phyloP scores from a whole-genome alignment of 2,113 vertebrate species.

The Pan paniscus region DNA sequence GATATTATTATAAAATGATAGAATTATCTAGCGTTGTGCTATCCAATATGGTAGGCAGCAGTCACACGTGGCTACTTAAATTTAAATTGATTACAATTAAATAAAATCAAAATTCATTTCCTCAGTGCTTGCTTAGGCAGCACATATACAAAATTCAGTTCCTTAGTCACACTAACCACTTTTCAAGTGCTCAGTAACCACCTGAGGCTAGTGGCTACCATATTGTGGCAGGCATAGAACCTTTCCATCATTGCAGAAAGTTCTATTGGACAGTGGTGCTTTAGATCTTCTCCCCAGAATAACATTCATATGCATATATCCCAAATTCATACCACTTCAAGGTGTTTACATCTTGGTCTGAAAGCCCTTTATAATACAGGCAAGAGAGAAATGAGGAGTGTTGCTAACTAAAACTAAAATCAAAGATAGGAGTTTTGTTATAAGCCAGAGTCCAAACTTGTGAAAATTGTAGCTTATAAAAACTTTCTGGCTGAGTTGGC shows the following conservation, averaged over 20 bases:
- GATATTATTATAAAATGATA: neutral
- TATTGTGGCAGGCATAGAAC: neutral
- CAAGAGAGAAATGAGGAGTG: neutral
- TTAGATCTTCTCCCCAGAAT: neutral
- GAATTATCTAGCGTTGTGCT: neutral
- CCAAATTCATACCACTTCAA: neutral
- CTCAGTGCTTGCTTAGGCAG: neutral
- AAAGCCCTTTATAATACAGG: neutral
- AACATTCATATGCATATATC: neutral
- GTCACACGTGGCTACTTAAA: neutral
- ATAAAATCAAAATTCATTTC: neutral
- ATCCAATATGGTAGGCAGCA: neutral
- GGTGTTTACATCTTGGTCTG: neutral
- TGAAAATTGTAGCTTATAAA: neutral
- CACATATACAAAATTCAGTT: neutral
- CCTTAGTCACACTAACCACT: neutral
- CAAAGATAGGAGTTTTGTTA: neutral
- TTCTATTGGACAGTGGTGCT: neutral
- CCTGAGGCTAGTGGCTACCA: neutral
- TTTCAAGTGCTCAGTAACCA: neutral
- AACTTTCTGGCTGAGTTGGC: slow-evolving; percentile 11
- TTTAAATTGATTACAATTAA: neutral
- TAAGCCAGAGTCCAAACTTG: slow-evolving; percentile 8
- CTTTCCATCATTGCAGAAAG: neutral
- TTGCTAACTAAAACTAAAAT: slow-evolving; percentile 18